phyloP scores from a whole-genome alignment of 2,113 vertebrate species.

The Tetrax tetrax region DNA sequence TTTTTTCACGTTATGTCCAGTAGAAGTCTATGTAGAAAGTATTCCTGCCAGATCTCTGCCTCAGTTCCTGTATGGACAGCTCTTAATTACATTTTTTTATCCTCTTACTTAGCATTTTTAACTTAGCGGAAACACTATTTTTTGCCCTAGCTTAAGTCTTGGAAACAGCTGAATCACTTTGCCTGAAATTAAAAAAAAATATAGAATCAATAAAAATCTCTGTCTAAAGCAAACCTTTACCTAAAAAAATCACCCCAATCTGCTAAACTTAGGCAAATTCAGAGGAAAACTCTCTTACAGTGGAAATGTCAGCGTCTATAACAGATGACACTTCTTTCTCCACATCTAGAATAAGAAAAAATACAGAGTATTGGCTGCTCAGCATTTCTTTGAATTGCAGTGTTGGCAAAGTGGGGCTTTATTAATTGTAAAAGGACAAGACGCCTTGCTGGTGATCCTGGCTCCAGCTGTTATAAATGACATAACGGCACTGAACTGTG shows the following conservation, averaged over 20 bases:
- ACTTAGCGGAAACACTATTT: background rate
- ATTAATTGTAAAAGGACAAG: background rate
- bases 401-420: background rate
- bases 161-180: background rate
- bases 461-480: conserved; percentile 3
- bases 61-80: background rate
- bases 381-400: background rate
- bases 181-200: background rate
- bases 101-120: background rate
- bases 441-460: background rate
- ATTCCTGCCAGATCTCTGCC: background rate
- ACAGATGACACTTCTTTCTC: background rate
- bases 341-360: background rate
- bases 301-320: background rate
- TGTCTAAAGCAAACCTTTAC: background rate
- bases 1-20: background rate
- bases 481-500: background rate
- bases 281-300: background rate
- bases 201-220: background rate
- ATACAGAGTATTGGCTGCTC: background rate
- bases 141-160: background rate
- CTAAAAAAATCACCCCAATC: background rate
- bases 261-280: background rate
- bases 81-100: conserved; percentile 21
- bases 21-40: background rate